A percentile compares a stretch with the other conserved stretches of the same genome.
Conservation (phyloP, 2,888 invertebrate genomes). For the Cephus pulcher region DNA sequence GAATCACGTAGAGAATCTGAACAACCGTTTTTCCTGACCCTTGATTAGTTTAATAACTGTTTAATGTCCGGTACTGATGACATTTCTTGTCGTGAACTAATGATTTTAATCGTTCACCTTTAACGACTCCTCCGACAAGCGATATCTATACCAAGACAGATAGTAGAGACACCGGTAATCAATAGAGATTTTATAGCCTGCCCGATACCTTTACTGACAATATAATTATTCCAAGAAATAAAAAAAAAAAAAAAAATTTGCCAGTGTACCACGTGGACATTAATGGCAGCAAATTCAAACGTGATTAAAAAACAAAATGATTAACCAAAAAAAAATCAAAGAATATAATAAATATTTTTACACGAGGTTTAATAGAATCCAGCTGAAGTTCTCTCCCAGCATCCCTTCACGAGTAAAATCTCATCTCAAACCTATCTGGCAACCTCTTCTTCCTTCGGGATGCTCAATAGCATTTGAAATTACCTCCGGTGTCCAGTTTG, state of each 20-base stretch:
- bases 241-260: no score
- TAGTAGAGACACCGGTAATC: no score
- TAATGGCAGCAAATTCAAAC: no score
- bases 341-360: no score
- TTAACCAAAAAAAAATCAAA: no score
- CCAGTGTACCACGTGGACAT: no score
- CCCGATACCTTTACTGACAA: no score
- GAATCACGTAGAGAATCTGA: conserved; percentile 3
- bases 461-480: conserved; percentile 4
- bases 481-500: conserved; percentile 23
- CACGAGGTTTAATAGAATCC: neutral
- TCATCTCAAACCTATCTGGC: neutral
- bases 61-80: conserved; percentile 48
- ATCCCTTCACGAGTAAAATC: neutral
- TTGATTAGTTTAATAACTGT: conserved; percentile 41
- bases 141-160: neutral
- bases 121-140: conserved; percentile 34
- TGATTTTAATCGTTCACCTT: conserved; percentile 40
- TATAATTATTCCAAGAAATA: no score
- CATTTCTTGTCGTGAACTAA: conserved; percentile 43
- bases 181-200: no score
- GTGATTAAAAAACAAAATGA: no score
- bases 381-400: neutral
- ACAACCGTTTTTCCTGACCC: neutral
- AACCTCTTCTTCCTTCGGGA: neutral